phyloP scores from a whole-genome alignment of 2,797 vertebrate species.

The Rachycentron canadum region DNA sequence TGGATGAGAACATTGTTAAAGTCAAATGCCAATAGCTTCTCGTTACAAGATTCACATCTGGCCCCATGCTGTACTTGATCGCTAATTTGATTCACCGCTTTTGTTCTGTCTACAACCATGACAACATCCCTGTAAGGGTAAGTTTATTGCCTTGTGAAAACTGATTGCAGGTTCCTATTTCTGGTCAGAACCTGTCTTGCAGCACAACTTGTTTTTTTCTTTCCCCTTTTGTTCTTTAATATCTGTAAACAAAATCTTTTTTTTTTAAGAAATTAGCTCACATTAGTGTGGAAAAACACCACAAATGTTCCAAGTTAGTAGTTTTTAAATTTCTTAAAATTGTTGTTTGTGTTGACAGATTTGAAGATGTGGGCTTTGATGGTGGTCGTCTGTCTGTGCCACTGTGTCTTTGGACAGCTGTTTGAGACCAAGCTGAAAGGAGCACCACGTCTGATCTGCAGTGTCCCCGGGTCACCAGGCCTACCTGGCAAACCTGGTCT shows the following conservation, averaged over 20 bases:
- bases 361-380: slow-evolving; percentile 91
- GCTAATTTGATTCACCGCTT: slow-evolving; percentile 36
- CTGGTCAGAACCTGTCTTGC: slow-evolving; percentile 3
- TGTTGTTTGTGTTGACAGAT: slow-evolving; percentile 81
- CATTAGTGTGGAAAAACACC: not conserved
- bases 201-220: not conserved
- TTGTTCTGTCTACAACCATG: slow-evolving; percentile 34
- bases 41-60: slow-evolving; percentile 65
- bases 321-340: slow-evolving; percentile 10
- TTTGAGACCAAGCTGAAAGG: slow-evolving; percentile 88
- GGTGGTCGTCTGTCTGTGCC: slow-evolving; percentile 89
- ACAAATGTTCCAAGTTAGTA: not conserved
- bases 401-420: slow-evolving; percentile 89
- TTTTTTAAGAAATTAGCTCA: not conserved
- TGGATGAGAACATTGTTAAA: slow-evolving; percentile 60
- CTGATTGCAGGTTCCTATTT: slow-evolving; percentile 2
- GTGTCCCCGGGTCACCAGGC: slow-evolving; percentile 92
- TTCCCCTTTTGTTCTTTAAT: not conserved
- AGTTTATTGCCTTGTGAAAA: slow-evolving; percentile 6
- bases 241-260: not conserved
- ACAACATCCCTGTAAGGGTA: slow-evolving; percentile 10
- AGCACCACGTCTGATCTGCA: slow-evolving; percentile 92
- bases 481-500: slow-evolving; percentile 88
- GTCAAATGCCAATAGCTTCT: slow-evolving; percentile 53
- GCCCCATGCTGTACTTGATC: slow-evolving; percentile 45